Evolutionary conservation across 2,797 vertebrate genomes (phyloP), one percentile per base, ranked within the genome.

Genomic region (Mallotus villosus): DNA sequence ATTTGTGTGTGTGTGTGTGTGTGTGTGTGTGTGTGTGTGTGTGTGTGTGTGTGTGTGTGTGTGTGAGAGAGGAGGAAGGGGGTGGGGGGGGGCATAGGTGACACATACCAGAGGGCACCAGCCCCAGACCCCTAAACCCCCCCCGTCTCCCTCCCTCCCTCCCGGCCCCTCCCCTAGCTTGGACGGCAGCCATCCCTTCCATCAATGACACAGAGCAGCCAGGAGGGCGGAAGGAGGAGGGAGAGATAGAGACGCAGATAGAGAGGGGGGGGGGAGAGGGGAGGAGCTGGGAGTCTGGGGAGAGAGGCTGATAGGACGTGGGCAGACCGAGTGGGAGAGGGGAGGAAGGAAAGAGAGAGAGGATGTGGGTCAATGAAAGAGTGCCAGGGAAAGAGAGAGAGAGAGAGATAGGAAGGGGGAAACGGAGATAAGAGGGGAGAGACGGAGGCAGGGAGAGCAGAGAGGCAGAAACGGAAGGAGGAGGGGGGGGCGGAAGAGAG

Each of bases 201-300:
- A 63, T 63, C 29, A 37, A 51, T 16, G 24, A 24, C 4, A 60
- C 2, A 12, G 22, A 24, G 58, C 11, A 17, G 22, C n/a, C 9
- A 22, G 58, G 49, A 29, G 16, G 6, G 21, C 3, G 22, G 21
- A 12, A 11, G 24, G 19, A 27, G 37, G 51, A 53, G 51, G 7
- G 14, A 53, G 51, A 62, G 60, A 27, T 73, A 81, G 82, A 84
- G 86, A 84, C 62, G 60, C 84, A 82, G 78, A 86, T 79, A 80
- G 70, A 65, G 84, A 0, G 1, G 74, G 61, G 29, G 37, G 53
- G 41, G 12, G 27, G 24, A 74, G 0, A 74, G 0, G 0, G 60
- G 62, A 19, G 29, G 11, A 4, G 37, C 46, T 25, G 17, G 61
- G 16, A 37, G 46, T 8, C 19, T 22, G 11, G 25, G 2, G 7